These are phyloP conservation scores for Eulemur coronatus DNA, from an alignment of 2,797 vertebrate species.

Conservation along the genomic window DNA sequence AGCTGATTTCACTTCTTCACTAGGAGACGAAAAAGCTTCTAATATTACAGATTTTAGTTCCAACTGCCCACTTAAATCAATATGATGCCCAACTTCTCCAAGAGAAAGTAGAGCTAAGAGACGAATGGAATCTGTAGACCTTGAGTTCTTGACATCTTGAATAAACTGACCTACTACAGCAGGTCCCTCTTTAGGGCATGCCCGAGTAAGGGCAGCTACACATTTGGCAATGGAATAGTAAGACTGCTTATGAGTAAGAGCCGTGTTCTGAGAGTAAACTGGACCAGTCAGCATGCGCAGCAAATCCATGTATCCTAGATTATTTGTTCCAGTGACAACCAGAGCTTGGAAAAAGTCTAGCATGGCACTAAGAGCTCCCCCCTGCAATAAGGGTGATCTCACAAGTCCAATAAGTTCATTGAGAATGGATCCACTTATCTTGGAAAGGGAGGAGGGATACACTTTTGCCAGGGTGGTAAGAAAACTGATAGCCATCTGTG, in stretches of 20 bases:
- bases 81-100: slow-evolving; percentile 98
- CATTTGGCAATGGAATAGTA: slow-evolving; percentile 99
- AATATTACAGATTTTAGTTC: slow-evolving; percentile 98
- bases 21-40: slow-evolving; percentile 98
- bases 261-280: slow-evolving; percentile 95
- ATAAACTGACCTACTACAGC: slow-evolving; percentile 99
- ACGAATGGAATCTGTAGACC: slow-evolving; percentile 98
- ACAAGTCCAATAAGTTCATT: slow-evolving; percentile 97
- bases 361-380: slow-evolving; percentile 98
- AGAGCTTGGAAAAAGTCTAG: slow-evolving; percentile 98
- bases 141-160: slow-evolving; percentile 99
- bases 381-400: slow-evolving; percentile 96
- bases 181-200: slow-evolving; percentile 96
- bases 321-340: slow-evolving; percentile 93
- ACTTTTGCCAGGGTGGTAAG: slow-evolving; percentile 97
- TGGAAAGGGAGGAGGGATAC: slow-evolving; percentile 96
- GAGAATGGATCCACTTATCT: slow-evolving; percentile 96
- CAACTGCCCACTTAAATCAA: slow-evolving; percentile 96
- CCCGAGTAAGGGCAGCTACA: slow-evolving; percentile 96
- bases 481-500: slow-evolving; percentile 99
- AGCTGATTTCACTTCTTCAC: slow-evolving; percentile 98
- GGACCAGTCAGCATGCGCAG: slow-evolving; percentile 97
- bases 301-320: slow-evolving; percentile 98
- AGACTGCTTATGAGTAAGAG: slow-evolving; percentile 98
- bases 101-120: slow-evolving; percentile 96